Percentiles rank a stretch among this genome's conserved stretches.
Conservation (phyloP, 2,888 invertebrate genomes). For the Apomyelois bistriatella region DNA sequence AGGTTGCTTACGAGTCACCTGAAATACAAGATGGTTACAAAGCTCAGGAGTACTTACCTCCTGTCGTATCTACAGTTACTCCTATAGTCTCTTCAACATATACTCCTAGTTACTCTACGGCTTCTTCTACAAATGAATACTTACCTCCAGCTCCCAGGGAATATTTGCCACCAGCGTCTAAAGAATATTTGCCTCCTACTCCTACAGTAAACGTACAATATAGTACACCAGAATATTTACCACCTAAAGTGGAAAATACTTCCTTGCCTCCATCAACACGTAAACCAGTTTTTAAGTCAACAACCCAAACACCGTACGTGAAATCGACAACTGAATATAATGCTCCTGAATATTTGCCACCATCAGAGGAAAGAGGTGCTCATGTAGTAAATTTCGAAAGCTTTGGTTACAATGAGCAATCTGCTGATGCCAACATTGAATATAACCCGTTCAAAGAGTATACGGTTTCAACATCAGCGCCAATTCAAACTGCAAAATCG, state of each 20-base stretch:
- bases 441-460: slow-evolving; percentile 52
- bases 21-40: slow-evolving; percentile 64
- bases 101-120: slow-evolving; percentile 49
- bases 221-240: slow-evolving; percentile 16
- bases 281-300: slow-evolving; percentile 43
- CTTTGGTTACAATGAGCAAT: slow-evolving; percentile 35
- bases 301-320: slow-evolving; percentile 38
- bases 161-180: slow-evolving; percentile 51
- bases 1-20: slow-evolving; percentile 53
- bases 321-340: slow-evolving; percentile 49
- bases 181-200: slow-evolving; percentile 15
- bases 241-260: slow-evolving; percentile 40
- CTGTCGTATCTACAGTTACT: slow-evolving; percentile 45
- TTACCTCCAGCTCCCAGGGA: slow-evolving; percentile 28
- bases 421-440: slow-evolving; percentile 26
- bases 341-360: slow-evolving; percentile 61
- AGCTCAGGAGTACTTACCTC: slow-evolving; percentile 65
- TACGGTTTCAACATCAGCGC: slow-evolving; percentile 35
- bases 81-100: slow-evolving; percentile 50
- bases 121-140: slow-evolving; percentile 38
- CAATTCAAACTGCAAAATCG: slow-evolving; percentile 55
- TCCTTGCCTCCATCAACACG: slow-evolving; percentile 36
- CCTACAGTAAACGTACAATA: neutral
- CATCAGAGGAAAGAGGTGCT: slow-evolving; percentile 34
- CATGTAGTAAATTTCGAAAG: slow-evolving; percentile 39